A percentile compares a stretch with the other conserved stretches of the same genome.
Conservation (phyloP, 35 echinoderm and acorn worm species). For the Strongylocentrotus purpuratus region DNA sequence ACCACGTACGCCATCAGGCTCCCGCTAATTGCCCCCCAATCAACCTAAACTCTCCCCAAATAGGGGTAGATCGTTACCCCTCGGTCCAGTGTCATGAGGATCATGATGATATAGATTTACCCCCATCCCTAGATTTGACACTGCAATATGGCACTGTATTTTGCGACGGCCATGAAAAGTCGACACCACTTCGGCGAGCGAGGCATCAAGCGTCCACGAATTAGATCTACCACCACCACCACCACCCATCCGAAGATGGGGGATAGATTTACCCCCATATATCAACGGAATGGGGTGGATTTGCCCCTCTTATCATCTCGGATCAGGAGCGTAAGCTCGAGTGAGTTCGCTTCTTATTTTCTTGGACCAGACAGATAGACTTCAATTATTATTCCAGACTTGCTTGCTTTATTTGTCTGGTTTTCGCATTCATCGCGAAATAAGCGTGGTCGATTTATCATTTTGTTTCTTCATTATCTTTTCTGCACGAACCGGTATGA, state of each 20-base stretch:
- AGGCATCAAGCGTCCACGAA: not conserved
- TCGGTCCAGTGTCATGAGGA: not conserved
- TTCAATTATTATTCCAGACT: conserved; percentile 12
- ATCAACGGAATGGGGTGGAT: not conserved
- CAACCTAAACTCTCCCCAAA: not conserved
- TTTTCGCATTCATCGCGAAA: not conserved
- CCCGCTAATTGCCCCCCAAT: not conserved
- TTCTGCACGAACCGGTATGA: not conserved
- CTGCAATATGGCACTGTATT: not conserved
- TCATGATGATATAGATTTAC: not conserved
- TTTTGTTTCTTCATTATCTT: not conserved
- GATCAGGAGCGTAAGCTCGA: not conserved
- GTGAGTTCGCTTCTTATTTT: not conserved
- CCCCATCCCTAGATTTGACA: not conserved
- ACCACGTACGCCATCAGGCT: not conserved
- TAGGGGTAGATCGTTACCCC: not conserved
- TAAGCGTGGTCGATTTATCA: not conserved
- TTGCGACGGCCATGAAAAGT: not conserved
- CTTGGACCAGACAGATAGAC: not conserved
- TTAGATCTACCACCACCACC: not conserved
- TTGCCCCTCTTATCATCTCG: not conserved
- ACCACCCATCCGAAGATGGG: not conserved
- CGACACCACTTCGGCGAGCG: not conserved
- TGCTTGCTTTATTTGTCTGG: not conserved
- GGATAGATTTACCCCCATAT: not conserved